phyloP scores from a whole-genome alignment of 2,113 vertebrate genomes.

The Neoarius graeffei region DNA sequence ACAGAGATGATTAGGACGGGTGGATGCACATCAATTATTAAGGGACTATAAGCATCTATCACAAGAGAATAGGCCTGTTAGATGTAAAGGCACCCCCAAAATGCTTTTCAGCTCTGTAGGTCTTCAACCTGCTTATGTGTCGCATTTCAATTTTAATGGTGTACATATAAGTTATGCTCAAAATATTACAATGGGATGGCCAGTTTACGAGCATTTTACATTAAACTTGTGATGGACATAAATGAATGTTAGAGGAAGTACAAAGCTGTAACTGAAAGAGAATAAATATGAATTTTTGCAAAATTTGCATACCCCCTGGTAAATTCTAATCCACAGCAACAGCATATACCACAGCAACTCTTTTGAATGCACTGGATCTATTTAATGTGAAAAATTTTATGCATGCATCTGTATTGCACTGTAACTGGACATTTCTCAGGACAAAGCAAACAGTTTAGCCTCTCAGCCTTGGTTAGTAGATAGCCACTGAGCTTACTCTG shows the following conservation, averaged over 20 bases:
- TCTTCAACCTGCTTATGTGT: background rate
- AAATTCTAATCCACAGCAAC: slow-evolving; percentile 9
- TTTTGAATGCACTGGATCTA: background rate
- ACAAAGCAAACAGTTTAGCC: background rate
- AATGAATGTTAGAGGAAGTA: background rate
- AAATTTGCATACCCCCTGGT: slow-evolving; percentile 3
- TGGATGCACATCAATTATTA: slow-evolving; percentile 30
- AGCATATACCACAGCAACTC: background rate
- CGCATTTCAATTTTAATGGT: background rate
- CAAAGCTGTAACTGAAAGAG: background rate
- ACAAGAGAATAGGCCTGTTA: slow-evolving; percentile 4
- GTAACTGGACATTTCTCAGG: background rate
- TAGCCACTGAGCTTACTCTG: background rate
- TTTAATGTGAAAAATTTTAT: slow-evolving; percentile 31
- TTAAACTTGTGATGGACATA: background rate
- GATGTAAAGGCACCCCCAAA: background rate
- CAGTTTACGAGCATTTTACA: background rate
- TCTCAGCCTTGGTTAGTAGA: background rate
- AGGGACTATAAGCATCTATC: slow-evolving; percentile 28
- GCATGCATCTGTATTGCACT: slow-evolving; percentile 1
- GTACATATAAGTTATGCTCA: background rate
- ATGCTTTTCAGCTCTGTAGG: background rate
- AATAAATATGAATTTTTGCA: slow-evolving; percentile 8
- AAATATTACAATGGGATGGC: background rate
- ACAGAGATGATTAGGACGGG: slow-evolving; percentile 20